These are phyloP conservation scores for Sogatella furcifera DNA, from an alignment of 1,140 invertebrate genomes.

Conservation along the genomic window DNA sequence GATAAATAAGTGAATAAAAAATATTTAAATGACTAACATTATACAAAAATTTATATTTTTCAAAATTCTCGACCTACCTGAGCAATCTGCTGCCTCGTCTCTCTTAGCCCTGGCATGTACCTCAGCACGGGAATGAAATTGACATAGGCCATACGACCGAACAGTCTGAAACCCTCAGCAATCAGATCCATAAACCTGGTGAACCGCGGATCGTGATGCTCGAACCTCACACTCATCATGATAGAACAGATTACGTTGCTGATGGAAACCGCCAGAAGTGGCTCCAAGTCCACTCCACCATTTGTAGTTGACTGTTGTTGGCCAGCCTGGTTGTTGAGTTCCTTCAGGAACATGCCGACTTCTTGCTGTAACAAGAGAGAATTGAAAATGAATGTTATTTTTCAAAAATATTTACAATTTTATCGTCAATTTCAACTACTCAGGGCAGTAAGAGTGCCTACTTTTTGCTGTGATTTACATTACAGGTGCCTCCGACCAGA, in stretches of 20 bases:
- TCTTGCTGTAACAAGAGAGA: slow-evolving; percentile 46
- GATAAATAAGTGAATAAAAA: too few relatives aligned
- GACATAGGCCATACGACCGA: slow-evolving; percentile 48
- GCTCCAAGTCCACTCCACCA: slow-evolving; percentile 54
- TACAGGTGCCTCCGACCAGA: too few relatives aligned
- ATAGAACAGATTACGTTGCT: slow-evolving; percentile 87
- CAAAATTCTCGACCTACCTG: slow-evolving; percentile 30
- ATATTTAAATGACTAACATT: too few relatives aligned
- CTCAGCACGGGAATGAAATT: slow-evolving; percentile 60
- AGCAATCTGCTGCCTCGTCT: slow-evolving; percentile 61
- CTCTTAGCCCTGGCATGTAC: slow-evolving; percentile 61
- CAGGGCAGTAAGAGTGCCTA: too few relatives aligned
- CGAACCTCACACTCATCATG: slow-evolving; percentile 78
- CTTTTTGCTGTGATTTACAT: too few relatives aligned
- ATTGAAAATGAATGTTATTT: not conserved
- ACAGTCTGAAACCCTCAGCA: slow-evolving; percentile 79
- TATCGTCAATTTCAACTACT: too few relatives aligned
- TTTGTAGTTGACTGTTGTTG: slow-evolving; percentile 19
- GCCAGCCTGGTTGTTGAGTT: slow-evolving; percentile 35
- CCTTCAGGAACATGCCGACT: slow-evolving; percentile 57
- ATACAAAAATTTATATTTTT: too few relatives aligned
- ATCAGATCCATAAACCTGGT: slow-evolving; percentile 67
- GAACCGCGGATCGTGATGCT: slow-evolving; percentile 62
- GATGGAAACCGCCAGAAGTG: slow-evolving; percentile 63
- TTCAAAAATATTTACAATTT: too few relatives aligned